Percentiles rank a stretch among this genome's conserved stretches.
Evolutionary conservation across 2,797 vertebrate genomes (phyloP).

Genomic region (Limnodromus scolopaceus): DNA sequence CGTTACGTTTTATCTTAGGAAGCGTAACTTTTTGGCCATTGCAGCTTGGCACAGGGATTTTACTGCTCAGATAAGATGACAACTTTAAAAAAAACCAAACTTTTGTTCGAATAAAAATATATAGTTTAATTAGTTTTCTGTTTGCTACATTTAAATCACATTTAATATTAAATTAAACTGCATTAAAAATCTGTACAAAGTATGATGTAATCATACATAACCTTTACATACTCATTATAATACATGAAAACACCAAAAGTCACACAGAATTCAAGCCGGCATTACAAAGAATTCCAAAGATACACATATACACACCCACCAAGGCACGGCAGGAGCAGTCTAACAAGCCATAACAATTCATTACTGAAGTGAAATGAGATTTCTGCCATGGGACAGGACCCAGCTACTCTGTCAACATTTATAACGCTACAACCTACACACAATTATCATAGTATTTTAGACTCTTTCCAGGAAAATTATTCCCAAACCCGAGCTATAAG

Average conservation of each 20-base stretch:
- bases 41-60: neutral
- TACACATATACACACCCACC: neutral
- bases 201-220: neutral
- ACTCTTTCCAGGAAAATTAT: neutral
- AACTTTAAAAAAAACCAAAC: neutral
- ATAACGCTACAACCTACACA: neutral
- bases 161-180: constrained; percentile 47
- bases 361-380: neutral
- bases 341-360: neutral
- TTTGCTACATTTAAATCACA: constrained; percentile 1
- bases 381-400: neutral
- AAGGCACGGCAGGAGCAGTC: neutral
- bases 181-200: constrained; percentile 44
- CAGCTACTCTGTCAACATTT: neutral
- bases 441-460: neutral
- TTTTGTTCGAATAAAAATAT: constrained; percentile 2
- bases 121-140: constrained; percentile 36
- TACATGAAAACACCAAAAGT: neutral
- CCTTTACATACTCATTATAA: constrained; percentile 3
- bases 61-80: neutral
- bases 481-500: neutral
- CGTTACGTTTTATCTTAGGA: neutral
- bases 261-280: neutral
- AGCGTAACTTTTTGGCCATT: neutral
- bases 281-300: neutral